Base-by-base conservation (phyloP, 2,797 vertebrate species). In the Atherinosoma microstoma region DNA sequence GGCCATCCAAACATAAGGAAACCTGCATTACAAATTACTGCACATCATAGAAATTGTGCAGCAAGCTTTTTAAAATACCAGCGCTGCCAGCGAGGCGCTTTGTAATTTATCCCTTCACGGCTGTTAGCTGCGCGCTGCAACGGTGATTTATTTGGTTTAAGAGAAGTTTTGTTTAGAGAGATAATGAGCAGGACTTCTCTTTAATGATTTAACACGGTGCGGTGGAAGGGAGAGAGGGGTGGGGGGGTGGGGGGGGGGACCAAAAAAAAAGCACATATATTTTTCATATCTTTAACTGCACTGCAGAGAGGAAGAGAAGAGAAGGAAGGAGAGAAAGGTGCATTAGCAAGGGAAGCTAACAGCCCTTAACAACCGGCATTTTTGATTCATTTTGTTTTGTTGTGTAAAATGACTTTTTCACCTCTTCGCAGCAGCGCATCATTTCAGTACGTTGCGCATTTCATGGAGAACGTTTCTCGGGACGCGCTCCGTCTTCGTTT, bases 51-150 rank as follows among this genome's bases (percentile, higher is more conserved):
- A 95, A 96, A 96, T 95, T 95, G 94, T 96, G 95, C 96, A 96
- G 94, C 96, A 96, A 96, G 96, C 97, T 97, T 97, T 98, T 98
- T 96, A 96, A 98, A 98, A 98, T 97, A 98, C 95, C 96, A 97
- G 95, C 94, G 95, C 96, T 97, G 97, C 97, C 96, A 97, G 90
- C 86, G 95, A 95, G 95, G 92, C 94, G 93, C 94, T 95, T 92
- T 95, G 93, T 97, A 97, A 97, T 96, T 97, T 97, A 97, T 97
- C 96, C 96, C 96, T 96, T 96, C 95, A 94, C 88, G 94, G 95
- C 94, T 94, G 93, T 96, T 97, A 92, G 91, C 89, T 88, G 95
- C 93, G 92, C 94, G 67, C 84, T 73, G 80, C 91, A 93, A 95
- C 89, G 93, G 95, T 97, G 96, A 97, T 97, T 96, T 97, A 97